Conservation (phyloP, 2,888 invertebrate genomes). For the Epinotia brunnichana region DNA sequence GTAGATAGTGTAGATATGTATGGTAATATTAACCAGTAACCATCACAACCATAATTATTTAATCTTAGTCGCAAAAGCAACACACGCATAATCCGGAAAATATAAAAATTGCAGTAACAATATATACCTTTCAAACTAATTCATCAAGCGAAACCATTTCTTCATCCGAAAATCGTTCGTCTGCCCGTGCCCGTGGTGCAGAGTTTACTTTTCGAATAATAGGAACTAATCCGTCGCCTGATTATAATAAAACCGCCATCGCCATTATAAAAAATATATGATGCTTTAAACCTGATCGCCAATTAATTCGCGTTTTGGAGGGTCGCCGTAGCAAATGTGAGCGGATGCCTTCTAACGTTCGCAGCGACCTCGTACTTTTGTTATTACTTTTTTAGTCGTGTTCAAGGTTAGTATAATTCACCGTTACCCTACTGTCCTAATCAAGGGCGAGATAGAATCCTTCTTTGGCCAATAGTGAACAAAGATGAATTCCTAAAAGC, state of each 20-base stretch:
- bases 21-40: neutral
- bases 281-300: conserved; percentile 58
- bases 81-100: too few species aligned
- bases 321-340: conserved; percentile 51
- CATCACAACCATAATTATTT: neutral
- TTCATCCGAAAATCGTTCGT: neutral
- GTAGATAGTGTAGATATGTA: neutral
- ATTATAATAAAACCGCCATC: conserved; percentile 25
- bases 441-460: conserved; percentile 21
- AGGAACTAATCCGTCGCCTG: neutral
- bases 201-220: neutral
- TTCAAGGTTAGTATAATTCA: conserved; percentile 37
- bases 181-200: neutral
- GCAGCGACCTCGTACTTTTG: conserved; percentile 48
- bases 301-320: conserved; percentile 59
- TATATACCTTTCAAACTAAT: neutral
- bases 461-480: neutral
- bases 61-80: neutral
- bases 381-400: conserved; percentile 38
- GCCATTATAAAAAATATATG: conserved; percentile 34
- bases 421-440: conserved; percentile 33
- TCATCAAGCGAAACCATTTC: neutral
- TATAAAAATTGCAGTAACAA: neutral
- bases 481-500: neutral
- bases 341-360: conserved; percentile 59